These are phyloP conservation scores for Oreochromis spilurus DNA, from an alignment of 2,113 vertebrate genomes.

Conservation along the genomic window DNA sequence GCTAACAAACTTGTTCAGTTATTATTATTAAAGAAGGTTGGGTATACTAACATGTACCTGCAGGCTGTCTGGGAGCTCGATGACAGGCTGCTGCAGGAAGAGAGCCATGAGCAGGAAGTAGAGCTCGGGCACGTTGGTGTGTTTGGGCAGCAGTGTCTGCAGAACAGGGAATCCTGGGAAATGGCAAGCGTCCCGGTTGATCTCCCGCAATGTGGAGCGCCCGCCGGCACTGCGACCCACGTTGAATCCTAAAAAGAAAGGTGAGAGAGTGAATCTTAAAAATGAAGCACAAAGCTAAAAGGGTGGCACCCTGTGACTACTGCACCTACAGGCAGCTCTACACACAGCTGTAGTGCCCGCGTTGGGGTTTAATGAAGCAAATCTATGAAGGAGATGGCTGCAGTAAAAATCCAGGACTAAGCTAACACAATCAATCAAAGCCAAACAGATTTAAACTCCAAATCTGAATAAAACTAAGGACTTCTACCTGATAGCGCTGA, in stretches of 20 bases:
- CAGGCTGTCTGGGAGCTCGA: constrained; percentile 93
- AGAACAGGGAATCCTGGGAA: constrained; percentile 91
- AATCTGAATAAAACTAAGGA: not conserved
- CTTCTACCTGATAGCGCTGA: not conserved
- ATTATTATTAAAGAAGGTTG: constrained; percentile 1
- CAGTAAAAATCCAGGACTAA: not conserved
- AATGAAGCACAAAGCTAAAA: not conserved
- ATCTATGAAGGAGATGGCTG: not conserved
- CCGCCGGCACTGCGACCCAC: constrained; percentile 93
- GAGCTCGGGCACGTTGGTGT: constrained; percentile 94
- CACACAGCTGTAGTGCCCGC: not conserved
- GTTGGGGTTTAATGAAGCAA: not conserved
- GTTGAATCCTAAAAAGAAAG: constrained; percentile 83
- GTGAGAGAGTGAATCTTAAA: not conserved
- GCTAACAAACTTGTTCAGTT: not conserved
- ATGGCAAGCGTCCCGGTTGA: constrained; percentile 95
- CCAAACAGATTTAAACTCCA: not conserved
- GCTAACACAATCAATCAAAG: not conserved
- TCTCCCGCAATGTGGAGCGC: constrained; percentile 88
- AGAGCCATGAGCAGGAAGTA: constrained; percentile 98
- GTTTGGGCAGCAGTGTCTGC: constrained; percentile 93
- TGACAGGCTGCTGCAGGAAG: constrained; percentile 96
- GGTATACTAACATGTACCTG: constrained; percentile 84
- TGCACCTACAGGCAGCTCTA: not conserved
- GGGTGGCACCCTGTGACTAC: not conserved